Evolutionary conservation across 2,113 vertebrate species (phyloP), one percentile per base, ranked within the genome.

Genomic region (Heptranchias perlo): DNA sequence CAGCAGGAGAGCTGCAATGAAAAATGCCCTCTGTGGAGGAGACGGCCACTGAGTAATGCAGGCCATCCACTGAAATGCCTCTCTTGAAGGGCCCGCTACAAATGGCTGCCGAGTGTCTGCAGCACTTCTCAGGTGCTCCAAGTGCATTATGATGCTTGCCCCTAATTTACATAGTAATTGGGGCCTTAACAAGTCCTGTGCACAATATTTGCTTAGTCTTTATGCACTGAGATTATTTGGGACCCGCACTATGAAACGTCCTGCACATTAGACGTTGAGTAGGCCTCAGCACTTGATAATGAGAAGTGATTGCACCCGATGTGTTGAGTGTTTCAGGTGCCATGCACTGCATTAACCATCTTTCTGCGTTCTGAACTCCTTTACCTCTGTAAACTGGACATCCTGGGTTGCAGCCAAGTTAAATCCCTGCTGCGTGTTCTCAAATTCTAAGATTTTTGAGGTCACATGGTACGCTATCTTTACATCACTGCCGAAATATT

Each of bases 351-450:
- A 35, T 61, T 58, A 16, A 13, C 10, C 31, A 61, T 86, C 87
- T 58, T 3, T 91, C 4, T 3, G 18, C 23, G 54, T 23, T 54
- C 52, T 58, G 3, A 44, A 39, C 65, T 96, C n/a, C 4, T 96
- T 65, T 97, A 99, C 99, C 99, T 99, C 98, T 0, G 98, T 99
- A 97, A 99, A 99, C 97, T 98, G 98, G 78, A 99, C 98, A 0
- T 99, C 99, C 97, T 99, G 99, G 0, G 99, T 99, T 95, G 99
- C 99, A 0, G 98, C 98, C 18, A 99, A 98, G 96, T 97, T 98
- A 96, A 99, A 99, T 96, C 99, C 99, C 0, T 97, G 97, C 97
- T 99, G 99, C 86, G 49, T 96, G 96, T 98, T 99, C 98, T 99
- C 98, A 0, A 99, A 98, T 91, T 97, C 98, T 97, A 99, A 98